A percentile compares a stretch with the other conserved stretches of the same genome.
phyloP scores from a whole-genome alignment of 64 coral and sea anemone species.

The Anthopleura sola region DNA sequence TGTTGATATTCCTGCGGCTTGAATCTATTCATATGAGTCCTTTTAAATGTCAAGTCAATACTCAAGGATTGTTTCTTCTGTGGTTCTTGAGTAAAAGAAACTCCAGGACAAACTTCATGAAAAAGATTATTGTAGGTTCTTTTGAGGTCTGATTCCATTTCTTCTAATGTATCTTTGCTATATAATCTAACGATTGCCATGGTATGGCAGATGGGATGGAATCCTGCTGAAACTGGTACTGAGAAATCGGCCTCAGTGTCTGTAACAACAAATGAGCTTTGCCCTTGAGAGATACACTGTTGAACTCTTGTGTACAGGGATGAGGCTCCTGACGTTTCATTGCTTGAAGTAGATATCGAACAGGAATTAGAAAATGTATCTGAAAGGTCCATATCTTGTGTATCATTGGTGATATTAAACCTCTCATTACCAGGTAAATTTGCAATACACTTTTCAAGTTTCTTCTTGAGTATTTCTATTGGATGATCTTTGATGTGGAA shows the following conservation, averaged over 20 bases:
- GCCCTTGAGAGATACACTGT: not conserved
- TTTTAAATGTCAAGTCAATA: conserved; percentile 1
- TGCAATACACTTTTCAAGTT: conserved; percentile 14
- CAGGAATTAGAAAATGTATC: not conserved
- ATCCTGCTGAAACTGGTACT: conserved; percentile 38
- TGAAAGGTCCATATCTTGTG: not conserved
- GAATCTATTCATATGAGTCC: conserved; percentile 10
- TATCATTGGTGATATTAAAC: not conserved
- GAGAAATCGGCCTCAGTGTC: conserved; percentile 44
- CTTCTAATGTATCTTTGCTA: not conserved
- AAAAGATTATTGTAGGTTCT: conserved; percentile 15
- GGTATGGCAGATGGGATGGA: conserved; percentile 52
- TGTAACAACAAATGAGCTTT: conserved; percentile 36
- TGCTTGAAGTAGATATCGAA: not conserved
- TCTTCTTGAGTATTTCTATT: conserved; percentile 13
- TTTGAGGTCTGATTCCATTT: not conserved
- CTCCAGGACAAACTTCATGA: conserved; percentile 40
- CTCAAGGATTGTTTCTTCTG: not conserved
- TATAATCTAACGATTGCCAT: conserved; percentile 31
- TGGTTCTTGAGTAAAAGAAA: not conserved
- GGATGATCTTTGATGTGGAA: not conserved
- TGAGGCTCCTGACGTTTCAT: not conserved
- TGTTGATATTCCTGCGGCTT: not conserved
- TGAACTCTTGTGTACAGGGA: not conserved
- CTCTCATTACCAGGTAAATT: not conserved